Conservation (phyloP, 2,888 invertebrate species). For the Arctia plantaginis region DNA sequence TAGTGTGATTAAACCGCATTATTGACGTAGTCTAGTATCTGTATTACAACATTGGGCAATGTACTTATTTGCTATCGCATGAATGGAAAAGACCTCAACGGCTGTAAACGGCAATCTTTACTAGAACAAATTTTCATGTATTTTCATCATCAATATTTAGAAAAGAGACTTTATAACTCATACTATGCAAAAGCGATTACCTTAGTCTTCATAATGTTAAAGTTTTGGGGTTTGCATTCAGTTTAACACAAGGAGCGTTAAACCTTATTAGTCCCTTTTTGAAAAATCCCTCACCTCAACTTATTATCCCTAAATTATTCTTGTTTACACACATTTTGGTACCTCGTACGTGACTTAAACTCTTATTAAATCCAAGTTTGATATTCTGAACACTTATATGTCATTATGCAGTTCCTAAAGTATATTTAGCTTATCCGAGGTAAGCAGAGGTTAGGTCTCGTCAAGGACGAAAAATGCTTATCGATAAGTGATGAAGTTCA, state of each 20-base stretch:
- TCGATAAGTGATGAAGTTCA: background rate
- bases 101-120: background rate
- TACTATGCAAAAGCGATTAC: background rate
- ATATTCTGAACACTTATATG: constrained; percentile 42
- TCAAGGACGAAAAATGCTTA: background rate
- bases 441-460: background rate
- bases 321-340: constrained; percentile 3
- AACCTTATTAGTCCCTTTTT: background rate
- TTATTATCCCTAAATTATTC: constrained; percentile 3
- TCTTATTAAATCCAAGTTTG: constrained; percentile 34
- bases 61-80: background rate
- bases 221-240: background rate
- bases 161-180: background rate
- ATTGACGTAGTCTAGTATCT: background rate
- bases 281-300: background rate
- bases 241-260: background rate
- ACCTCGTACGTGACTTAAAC: constrained; percentile 27
- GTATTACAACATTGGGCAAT: background rate
- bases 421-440: constrained; percentile 1
- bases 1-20: background rate
- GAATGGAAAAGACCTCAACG: background rate
- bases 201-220: background rate
- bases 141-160: background rate
- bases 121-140: background rate
- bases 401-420: constrained; percentile 34